phyloP scores from a whole-genome alignment of 2,113 vertebrate species.

The Entelurus aequoreus region DNA sequence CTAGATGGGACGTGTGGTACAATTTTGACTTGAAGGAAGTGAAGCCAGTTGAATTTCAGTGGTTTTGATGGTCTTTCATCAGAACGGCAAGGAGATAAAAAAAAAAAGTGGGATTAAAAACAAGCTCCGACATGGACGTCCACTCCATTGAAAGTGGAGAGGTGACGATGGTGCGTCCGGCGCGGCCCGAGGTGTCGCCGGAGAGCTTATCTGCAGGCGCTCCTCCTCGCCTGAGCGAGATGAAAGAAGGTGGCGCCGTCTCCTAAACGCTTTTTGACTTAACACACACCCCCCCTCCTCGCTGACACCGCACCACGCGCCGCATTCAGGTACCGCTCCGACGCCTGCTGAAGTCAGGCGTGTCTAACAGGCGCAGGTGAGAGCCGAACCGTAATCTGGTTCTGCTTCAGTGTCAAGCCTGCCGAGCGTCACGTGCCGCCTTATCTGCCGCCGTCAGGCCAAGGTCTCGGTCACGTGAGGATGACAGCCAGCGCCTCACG shows the following conservation, averaged over 20 bases:
- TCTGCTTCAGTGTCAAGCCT: constrained; percentile 67
- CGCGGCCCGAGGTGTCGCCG: constrained; percentile 46
- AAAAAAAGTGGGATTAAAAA: constrained; percentile 36
- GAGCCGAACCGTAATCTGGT: constrained; percentile 71
- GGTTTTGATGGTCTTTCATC: constrained; percentile 2
- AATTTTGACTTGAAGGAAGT: too few species aligned
- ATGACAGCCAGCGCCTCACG: constrained; percentile 69
- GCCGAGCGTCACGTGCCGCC: constrained; percentile 56
- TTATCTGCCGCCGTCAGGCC: constrained; percentile 71
- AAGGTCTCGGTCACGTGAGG: constrained; percentile 63
- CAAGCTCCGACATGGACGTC: constrained; percentile 31
- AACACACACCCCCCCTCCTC: constrained; percentile 18
- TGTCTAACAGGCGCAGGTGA: constrained; percentile 71
- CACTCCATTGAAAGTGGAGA: constrained; percentile 45
- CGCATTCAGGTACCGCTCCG: constrained; percentile 60
- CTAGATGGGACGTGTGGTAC: too few species aligned
- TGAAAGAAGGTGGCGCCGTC: constrained; percentile 63
- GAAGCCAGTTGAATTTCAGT: constrained; percentile 1
- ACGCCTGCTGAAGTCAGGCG: constrained; percentile 58
- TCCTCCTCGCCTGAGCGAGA: constrained; percentile 48
- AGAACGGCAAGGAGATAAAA: constrained; percentile 8
- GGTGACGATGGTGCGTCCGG: constrained; percentile 47
- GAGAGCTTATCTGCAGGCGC: constrained; percentile 48
- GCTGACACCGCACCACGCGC: constrained; percentile 63
- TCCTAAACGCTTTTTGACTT: constrained; percentile 51